Conservation (phyloP, 2,888 invertebrate species). For the Diploptera punctata region DNA sequence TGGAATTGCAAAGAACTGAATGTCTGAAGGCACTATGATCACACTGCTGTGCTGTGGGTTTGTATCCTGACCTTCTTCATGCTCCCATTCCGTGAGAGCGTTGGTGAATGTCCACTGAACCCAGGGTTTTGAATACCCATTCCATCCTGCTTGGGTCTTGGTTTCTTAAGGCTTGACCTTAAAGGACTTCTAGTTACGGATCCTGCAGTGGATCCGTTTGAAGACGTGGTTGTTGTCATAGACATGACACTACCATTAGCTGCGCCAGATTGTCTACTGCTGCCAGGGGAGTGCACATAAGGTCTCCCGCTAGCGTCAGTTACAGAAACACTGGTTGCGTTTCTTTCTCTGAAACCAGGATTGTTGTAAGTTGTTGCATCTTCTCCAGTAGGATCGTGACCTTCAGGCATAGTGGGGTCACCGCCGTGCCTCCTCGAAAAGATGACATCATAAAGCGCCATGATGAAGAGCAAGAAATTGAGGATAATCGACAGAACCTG, state of each 20-base stretch:
- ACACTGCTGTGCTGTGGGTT: slow-evolving; percentile 91
- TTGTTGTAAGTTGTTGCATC: slow-evolving; percentile 82
- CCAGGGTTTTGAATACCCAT: slow-evolving; percentile 88
- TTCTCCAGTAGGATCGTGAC: slow-evolving; percentile 55
- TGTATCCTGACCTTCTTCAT: slow-evolving; percentile 92
- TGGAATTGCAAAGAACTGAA: no score
- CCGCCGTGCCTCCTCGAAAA: slow-evolving; percentile 78
- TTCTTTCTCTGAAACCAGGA: slow-evolving; percentile 80
- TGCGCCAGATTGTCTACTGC: slow-evolving; percentile 56
- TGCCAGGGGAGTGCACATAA: slow-evolving; percentile 62
- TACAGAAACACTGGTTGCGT: slow-evolving; percentile 69
- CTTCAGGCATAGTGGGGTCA: slow-evolving; percentile 71
- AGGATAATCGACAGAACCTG: slow-evolving; percentile 81
- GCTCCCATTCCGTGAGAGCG: slow-evolving; percentile 82
- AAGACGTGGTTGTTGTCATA: slow-evolving; percentile 55
- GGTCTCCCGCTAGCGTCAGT: slow-evolving; percentile 88
- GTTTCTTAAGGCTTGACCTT: slow-evolving; percentile 84
- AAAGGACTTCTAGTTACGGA: slow-evolving; percentile 68
- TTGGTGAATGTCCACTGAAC: slow-evolving; percentile 83
- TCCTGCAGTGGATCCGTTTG: slow-evolving; percentile 57
- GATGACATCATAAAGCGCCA: slow-evolving; percentile 81
- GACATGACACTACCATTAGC: slow-evolving; percentile 53
- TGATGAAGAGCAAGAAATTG: slow-evolving; percentile 76
- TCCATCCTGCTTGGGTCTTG: slow-evolving; percentile 57
- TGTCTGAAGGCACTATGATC: slow-evolving; percentile 27